A percentile compares a stretch with the other conserved stretches of the same genome.
phyloP scores from a whole-genome alignment of 2,888 invertebrate genomes.

The Hyles lineata region DNA sequence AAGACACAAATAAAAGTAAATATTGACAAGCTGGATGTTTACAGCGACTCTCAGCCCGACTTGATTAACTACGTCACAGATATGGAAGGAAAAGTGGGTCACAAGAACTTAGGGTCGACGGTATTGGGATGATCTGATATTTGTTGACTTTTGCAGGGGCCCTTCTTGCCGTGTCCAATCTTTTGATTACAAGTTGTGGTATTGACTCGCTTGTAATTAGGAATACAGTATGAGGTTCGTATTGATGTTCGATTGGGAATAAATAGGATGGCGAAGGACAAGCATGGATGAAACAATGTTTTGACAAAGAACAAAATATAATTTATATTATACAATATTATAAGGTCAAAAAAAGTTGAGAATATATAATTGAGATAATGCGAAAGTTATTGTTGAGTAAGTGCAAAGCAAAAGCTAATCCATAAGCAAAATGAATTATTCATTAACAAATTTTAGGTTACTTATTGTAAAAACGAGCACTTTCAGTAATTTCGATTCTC shows the following conservation, averaged over 20 bases:
- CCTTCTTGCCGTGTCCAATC: no score
- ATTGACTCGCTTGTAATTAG: background rate
- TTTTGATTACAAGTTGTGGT: background rate
- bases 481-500: background rate
- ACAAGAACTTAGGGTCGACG: background rate
- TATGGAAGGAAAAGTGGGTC: constrained; percentile 18
- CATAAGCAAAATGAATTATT: no score
- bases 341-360: no score
- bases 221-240: no score
- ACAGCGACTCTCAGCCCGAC: constrained; percentile 13
- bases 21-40: constrained; percentile 30
- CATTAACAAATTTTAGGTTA: no score
- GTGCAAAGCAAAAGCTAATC: no score
- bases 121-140: background rate
- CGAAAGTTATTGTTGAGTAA: no score
- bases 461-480: no score
- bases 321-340: no score
- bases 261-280: background rate
- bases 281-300: no score
- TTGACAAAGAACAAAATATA: no score
- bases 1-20: constrained; percentile 28
- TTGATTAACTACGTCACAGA: constrained; percentile 28
- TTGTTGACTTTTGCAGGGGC: background rate
- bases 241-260: background rate
- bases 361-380: no score